A percentile compares a stretch with the other conserved stretches of the same genome.
Conservation (phyloP, 2,113 vertebrate genomes). For the Bothrops jararaca region DNA sequence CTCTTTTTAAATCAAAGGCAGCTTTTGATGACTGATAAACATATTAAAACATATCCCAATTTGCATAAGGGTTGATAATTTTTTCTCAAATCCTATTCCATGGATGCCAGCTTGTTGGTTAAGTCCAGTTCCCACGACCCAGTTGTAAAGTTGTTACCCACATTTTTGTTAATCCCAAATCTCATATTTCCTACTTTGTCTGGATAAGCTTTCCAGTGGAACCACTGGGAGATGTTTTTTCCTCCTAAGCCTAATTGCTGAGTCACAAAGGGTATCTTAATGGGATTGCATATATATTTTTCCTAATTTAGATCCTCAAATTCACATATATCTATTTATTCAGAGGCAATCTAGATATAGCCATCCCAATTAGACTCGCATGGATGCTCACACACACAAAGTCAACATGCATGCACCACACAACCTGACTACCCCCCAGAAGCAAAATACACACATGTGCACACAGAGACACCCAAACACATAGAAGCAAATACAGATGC, state of each 20-base stretch:
- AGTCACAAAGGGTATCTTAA: neutral
- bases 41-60: fast-evolving
- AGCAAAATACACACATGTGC: neutral
- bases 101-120: neutral
- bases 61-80: neutral
- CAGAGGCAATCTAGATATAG: neutral
- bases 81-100: neutral
- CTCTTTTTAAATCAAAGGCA: conserved; percentile 23
- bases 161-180: neutral
- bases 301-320: neutral
- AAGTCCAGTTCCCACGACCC: neutral
- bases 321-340: neutral
- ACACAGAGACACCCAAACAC: neutral
- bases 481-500: neutral
- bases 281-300: neutral
- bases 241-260: neutral
- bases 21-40: neutral
- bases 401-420: neutral
- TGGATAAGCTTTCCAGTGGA: neutral
- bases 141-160: neutral
- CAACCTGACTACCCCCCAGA: neutral
- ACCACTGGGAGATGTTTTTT: neutral
- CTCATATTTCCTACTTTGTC: neutral
- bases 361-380: neutral
- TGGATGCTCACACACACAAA: neutral